A percentile compares a stretch with the other conserved stretches of the same genome.
phyloP scores from a whole-genome alignment of 2,797 vertebrate species.

The Botia kubotai region DNA sequence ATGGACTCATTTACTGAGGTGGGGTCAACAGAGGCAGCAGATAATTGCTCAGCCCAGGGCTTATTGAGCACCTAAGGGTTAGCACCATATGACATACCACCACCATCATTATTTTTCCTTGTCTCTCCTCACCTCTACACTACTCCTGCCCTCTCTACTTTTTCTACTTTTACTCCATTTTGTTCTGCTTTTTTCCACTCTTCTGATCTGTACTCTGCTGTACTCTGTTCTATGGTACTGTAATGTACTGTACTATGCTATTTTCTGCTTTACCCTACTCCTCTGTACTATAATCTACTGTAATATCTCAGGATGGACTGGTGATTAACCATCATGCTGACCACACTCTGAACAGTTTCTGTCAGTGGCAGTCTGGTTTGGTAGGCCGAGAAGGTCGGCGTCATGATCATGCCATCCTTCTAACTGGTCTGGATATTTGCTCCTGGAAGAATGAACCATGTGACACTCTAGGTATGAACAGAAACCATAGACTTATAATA shows the following conservation, averaged over 20 bases:
- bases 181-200: too few species aligned
- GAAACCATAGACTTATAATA: too few species aligned
- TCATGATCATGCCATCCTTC: conserved; percentile 90
- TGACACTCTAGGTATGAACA: conserved; percentile 86
- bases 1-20: conserved; percentile 29
- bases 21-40: conserved; percentile 37
- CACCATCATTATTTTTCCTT: not conserved
- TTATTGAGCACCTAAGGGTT: conserved; percentile 29
- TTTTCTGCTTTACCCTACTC: not conserved
- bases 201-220: not conserved
- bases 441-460: conserved; percentile 94
- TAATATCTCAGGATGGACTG: conserved; percentile 81
- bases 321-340: conserved; percentile 90
- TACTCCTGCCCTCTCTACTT: not conserved
- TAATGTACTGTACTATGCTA: conserved; percentile 7
- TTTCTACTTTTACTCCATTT: not conserved
- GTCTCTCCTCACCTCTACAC: not conserved
- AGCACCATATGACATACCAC: not conserved
- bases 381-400: conserved; percentile 82
- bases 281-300: not conserved
- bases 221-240: not conserved
- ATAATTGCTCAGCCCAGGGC: conserved; percentile 35
- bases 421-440: conserved; percentile 91
- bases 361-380: conserved; percentile 90
- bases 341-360: conserved; percentile 91